Base-by-base conservation (phyloP, 92 coral and sea anemone species). In the Isaurus tuberculatus region DNA sequence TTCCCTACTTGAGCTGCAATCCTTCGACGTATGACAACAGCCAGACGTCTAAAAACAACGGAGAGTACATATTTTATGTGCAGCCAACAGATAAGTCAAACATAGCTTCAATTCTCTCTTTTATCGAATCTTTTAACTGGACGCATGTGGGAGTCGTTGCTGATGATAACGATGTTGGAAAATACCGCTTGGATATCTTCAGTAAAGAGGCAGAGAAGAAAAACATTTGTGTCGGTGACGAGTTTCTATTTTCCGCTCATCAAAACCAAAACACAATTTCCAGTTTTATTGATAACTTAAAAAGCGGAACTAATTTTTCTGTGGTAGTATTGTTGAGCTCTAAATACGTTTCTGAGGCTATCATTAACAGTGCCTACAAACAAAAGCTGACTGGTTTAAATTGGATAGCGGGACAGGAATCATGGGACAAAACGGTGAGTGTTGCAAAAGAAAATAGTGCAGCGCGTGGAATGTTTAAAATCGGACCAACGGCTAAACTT, bases 111-210 rank as follows among this genome's bases (percentile, higher is more conserved):
- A 86, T 97, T 48, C 86, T 89, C 34, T 91, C 87, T 43, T 80
- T 97, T 19, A 91, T 91, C 0, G 88, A 90, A 36, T 58, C 64
- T n/a, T 88, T 92, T 73, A 87, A 94, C 51, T 97, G 99, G 99
- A 90, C 91, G 64, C 88, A 92, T 73, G 81, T 89, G 23, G 98
- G 91, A 2, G 92, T 88, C 2, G 89, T 97, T 46, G 48, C 72
- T 58, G 90, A 88, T 77, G 89, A 86, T 20, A 86, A 86, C 55
- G 77, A 74, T 2, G 73, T 70, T 8, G 91, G 93, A 67, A 80
- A 57, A 14, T 67, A 75, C 49, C 31, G 75, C 65, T 46, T 83
- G 32, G 60, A 87, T 20, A 73, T 81, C 3, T 82, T 93, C 60
- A 85, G 83, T 27, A 60, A 84, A 25, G 91, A 86, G 58, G 92